Percentiles rank a stretch among this genome's conserved stretches.
Conservation (phyloP, 64 coral and sea anemone genomes). For the Exaiptasia diaphana region DNA sequence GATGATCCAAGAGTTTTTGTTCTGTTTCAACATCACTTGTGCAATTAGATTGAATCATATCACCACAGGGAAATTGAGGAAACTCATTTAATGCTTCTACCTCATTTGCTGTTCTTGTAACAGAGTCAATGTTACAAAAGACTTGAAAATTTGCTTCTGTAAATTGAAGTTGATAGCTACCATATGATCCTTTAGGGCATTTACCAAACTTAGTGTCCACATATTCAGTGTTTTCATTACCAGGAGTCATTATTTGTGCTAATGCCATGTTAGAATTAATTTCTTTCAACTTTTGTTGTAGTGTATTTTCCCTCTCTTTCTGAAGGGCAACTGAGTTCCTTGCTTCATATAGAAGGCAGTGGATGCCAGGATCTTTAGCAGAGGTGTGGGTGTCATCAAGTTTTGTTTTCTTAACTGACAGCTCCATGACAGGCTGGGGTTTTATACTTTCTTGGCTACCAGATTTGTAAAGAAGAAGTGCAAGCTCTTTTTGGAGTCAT, state of each 20-base stretch:
- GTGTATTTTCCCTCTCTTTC: slow-evolving; percentile 1
- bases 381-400: slow-evolving; percentile 13
- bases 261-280: slow-evolving; percentile 49
- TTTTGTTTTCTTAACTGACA: slow-evolving; percentile 46
- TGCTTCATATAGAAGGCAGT: slow-evolving; percentile 45
- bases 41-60: neutral
- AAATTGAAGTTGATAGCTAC: slow-evolving; percentile 11
- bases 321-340: slow-evolving; percentile 24
- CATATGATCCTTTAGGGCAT: slow-evolving; percentile 48
- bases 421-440: slow-evolving; percentile 53
- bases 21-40: neutral
- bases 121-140: slow-evolving; percentile 7
- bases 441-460: slow-evolving; percentile 44
- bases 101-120: neutral
- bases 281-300: slow-evolving; percentile 13
- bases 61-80: neutral
- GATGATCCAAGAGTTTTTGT: neutral
- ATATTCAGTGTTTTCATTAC: slow-evolving; percentile 7
- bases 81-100: neutral
- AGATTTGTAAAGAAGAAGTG: slow-evolving; percentile 45
- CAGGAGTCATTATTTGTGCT: slow-evolving; percentile 41
- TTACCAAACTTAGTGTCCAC: slow-evolving; percentile 54
- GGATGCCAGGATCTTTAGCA: slow-evolving; percentile 14
- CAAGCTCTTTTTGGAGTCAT: slow-evolving; percentile 42
- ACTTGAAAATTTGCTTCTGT: slow-evolving; percentile 42